phyloP scores from a whole-genome alignment of 2,113 vertebrate genomes.

The Leucopsar rothschildi region DNA sequence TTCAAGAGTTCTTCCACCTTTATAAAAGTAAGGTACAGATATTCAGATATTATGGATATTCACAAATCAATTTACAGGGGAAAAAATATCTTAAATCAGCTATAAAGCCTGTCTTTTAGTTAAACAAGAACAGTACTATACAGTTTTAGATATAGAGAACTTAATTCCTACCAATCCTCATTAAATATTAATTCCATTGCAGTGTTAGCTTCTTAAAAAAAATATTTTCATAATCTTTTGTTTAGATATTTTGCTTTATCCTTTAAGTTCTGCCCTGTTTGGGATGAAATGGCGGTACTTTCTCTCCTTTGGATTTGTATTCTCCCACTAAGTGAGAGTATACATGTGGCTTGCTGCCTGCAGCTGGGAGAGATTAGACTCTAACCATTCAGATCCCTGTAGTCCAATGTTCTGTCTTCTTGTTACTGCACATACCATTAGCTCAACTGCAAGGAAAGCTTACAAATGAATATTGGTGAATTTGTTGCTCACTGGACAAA shows the following conservation, averaged over 20 bases:
- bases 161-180: not conserved
- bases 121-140: not conserved
- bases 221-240: not conserved
- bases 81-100: not conserved
- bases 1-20: not conserved
- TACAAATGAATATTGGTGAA: not conserved
- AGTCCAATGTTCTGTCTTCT: not conserved
- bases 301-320: not conserved
- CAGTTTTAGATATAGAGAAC: not conserved
- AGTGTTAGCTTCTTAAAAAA: not conserved
- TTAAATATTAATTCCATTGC: not conserved
- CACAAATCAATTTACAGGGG: not conserved
- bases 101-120: not conserved
- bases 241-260: not conserved
- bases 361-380: not conserved
- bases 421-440: not conserved
- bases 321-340: not conserved
- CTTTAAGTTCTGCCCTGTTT: not conserved
- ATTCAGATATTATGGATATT: not conserved
- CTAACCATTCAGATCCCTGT: not conserved
- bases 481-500: not conserved
- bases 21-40: not conserved
- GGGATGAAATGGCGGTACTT: not conserved
- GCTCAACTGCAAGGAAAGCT: not conserved
- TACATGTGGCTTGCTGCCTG: accelerated